Evolutionary conservation across 1,140 invertebrate species (phyloP).

Genomic region (Leguminivora glycinivorella): DNA sequence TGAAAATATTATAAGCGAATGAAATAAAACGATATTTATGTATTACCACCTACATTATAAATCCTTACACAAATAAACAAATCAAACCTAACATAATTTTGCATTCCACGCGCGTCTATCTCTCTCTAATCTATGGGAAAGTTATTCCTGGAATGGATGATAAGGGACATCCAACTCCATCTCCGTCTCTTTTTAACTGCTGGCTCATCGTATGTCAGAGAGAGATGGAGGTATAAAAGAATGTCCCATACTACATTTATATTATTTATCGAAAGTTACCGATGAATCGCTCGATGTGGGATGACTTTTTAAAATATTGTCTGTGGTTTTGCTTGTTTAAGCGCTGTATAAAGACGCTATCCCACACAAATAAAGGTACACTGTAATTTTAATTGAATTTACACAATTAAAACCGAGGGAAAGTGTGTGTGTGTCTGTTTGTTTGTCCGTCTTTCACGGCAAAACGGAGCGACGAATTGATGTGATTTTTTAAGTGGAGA

Average conservation of each 20-base stretch:
- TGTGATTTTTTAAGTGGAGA: no score
- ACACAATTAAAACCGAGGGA: no score
- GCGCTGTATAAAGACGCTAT: slow-evolving; percentile 3
- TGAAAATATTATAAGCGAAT: not conserved
- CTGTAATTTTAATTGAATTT: no score
- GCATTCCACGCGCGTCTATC: slow-evolving; percentile 62
- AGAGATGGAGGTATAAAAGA: slow-evolving; percentile 51
- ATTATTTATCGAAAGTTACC: slow-evolving; percentile 63
- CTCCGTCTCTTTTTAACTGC: slow-evolving; percentile 46
- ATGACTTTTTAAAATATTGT: slow-evolving; percentile 28
- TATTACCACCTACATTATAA: slow-evolving; percentile 8
- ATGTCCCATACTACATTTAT: slow-evolving; percentile 68
- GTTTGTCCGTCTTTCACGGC: no score
- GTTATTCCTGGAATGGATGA: slow-evolving; percentile 74
- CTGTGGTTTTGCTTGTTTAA: slow-evolving; percentile 28
- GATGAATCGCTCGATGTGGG: slow-evolving; percentile 32
- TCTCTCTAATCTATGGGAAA: slow-evolving; percentile 71
- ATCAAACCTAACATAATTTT: slow-evolving; percentile 58
- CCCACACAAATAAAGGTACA: slow-evolving; percentile 1
- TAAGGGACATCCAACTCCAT: slow-evolving; percentile 66
- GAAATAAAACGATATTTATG: not conserved
- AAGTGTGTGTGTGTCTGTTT: no score
- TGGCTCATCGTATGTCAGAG: slow-evolving; percentile 20
- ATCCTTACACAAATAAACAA: slow-evolving; percentile 21
- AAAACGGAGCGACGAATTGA: no score